Percentiles rank a stretch among this genome's conserved stretches.
Evolutionary conservation across 1,140 invertebrate genomes (phyloP).

Genomic region (Drosophila tropicalis): DNA sequence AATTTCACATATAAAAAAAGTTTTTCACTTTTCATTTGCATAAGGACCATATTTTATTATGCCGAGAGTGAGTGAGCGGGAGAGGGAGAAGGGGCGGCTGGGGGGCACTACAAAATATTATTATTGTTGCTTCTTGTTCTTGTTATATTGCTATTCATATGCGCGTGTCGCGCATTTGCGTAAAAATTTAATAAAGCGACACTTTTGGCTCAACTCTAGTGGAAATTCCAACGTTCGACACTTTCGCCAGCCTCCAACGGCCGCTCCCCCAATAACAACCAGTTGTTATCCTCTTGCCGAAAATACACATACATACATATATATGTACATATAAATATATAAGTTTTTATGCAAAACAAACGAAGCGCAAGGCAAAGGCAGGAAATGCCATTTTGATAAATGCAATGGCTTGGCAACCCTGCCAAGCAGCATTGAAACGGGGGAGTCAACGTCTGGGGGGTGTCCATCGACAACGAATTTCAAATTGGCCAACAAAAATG

Average conservation of each 20-base stretch:
- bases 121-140: conserved; percentile 28
- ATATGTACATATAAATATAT: conserved; percentile 12
- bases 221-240: conserved; percentile 45
- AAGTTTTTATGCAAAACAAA: conserved; percentile 19
- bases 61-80: not conserved
- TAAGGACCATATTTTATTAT: conserved; percentile 44
- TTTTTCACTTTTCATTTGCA: conserved; percentile 76
- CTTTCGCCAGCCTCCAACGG: conserved; percentile 16
- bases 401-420: conserved; percentile 51
- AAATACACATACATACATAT: conserved; percentile 33
- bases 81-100: not conserved
- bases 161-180: conserved; percentile 73
- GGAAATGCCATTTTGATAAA: conserved; percentile 76
- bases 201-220: conserved; percentile 30
- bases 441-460: not conserved
- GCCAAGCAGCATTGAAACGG: not conserved
- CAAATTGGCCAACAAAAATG: conserved; percentile 52
- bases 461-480: conserved; percentile 69
- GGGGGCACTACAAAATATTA: conserved; percentile 12
- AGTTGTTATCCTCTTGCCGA: not conserved
- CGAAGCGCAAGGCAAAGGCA: conserved; percentile 24
- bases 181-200: conserved; percentile 81
- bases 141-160: conserved; percentile 72
- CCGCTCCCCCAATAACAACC: not conserved
- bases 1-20: conserved; percentile 69